Evolutionary conservation across 2,113 vertebrate species (phyloP), one percentile per base, ranked within the genome.

Genomic region (Bettongia penicillata): DNA sequence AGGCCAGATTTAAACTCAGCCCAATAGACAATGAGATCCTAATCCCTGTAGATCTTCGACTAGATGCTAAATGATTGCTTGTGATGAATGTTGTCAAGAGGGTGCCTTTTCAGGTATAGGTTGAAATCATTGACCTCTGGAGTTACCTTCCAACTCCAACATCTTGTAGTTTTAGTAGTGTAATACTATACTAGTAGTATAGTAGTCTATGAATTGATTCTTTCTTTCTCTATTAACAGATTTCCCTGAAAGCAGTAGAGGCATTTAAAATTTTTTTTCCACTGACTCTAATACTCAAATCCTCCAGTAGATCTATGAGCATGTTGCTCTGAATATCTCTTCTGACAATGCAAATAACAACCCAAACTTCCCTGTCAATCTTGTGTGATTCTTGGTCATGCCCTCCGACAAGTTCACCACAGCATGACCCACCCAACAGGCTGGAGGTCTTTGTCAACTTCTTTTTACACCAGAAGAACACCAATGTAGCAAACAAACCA

Each of bases 141-240:
- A n/a, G 37, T 77, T 77, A 68, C 31, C 61, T 77, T 77, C 37
- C 61, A 77, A n/a, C 26, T 77, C 61, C 26, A 77, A n/a, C 55
- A 57, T 11, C 26, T 26, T 57, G 55, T 77, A 77, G 14, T 19
- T n/a, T 77, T 77, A n/a, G 37, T 5, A n/a, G n/a, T n/a, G n/a
- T n/a, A n/a, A n/a, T n/a, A n/a, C n/a, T n/a, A n/a, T n/a, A n/a
- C n/a, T n/a, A n/a, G n/a, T n/a, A n/a, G n/a, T n/a, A n/a, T 77
- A n/a, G 37, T 5, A 77, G 12, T n/a, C 37, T 16, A 19, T 37
- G 8, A 49, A 91, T 28, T 8, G 3, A 0, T 51, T 0, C 89
- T 51, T 57, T 96, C 95, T 51, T 57, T 96, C 95, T 84, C 61
- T 94, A 57, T 55, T 25, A 94, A 93, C 25, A 90, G 93, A 89